These are phyloP conservation scores for Chloroceryle amazona DNA, from an alignment of 2,797 vertebrate species.

Conservation along the genomic window DNA sequence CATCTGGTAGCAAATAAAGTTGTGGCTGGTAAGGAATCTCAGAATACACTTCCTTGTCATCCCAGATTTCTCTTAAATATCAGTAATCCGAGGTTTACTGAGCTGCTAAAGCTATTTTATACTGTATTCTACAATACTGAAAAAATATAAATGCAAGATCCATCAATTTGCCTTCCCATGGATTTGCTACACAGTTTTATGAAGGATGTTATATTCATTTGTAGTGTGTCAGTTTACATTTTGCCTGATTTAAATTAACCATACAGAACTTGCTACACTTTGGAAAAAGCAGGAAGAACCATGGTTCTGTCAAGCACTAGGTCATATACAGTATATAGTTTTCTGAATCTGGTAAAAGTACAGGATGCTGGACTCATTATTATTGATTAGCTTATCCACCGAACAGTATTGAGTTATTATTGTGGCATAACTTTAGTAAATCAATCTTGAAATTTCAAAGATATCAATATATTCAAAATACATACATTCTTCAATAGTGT, in stretches of 20 bases:
- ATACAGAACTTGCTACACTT: fast-evolving
- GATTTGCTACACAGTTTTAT: not conserved
- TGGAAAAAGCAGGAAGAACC: not conserved
- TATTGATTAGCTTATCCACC: not conserved
- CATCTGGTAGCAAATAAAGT: not conserved
- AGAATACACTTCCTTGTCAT: not conserved
- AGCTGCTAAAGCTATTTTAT: not conserved
- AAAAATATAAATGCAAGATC: not conserved
- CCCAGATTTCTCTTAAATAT: not conserved
- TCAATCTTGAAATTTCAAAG: not conserved
- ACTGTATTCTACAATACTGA: not conserved
- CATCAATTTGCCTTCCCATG: not conserved
- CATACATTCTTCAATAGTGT: fast-evolving
- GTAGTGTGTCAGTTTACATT: fast-evolving
- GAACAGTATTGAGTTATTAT: not conserved
- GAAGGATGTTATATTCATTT: not conserved
- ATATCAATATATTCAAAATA: not conserved
- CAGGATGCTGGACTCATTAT: not conserved
- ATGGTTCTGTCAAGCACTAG: not conserved
- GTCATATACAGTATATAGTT: not conserved
- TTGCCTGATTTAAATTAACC: not conserved
- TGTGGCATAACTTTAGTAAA: not conserved
- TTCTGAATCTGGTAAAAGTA: not conserved
- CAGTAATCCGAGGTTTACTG: not conserved
- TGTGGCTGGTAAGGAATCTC: not conserved